These are phyloP conservation scores for Metellina segmentata DNA, from an alignment of 2,888 invertebrate species.

Conservation along the genomic window DNA sequence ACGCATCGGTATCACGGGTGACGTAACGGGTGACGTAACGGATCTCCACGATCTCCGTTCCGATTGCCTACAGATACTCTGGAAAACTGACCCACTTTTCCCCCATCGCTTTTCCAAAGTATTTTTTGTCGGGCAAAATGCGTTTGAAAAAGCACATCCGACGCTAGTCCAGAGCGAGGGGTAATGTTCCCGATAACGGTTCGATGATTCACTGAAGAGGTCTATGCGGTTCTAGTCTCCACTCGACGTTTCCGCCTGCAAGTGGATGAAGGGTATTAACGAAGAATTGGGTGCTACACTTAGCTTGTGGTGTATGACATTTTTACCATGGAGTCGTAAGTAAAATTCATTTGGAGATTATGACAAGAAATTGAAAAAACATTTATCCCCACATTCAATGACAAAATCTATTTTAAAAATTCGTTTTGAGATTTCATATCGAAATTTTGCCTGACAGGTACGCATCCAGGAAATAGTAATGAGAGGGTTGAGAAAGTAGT, in stretches of 20 bases:
- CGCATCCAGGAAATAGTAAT: no score
- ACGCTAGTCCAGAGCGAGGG: conserved; percentile 32
- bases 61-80: background rate
- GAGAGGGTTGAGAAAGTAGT: no score
- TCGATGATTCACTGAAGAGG: conserved; percentile 60
- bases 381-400: background rate
- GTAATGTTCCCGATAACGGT: conserved; percentile 47
- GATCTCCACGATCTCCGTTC: conserved; percentile 41
- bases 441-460: background rate
- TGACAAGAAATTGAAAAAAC: background rate
- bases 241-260: background rate
- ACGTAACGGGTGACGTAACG: conserved; percentile 61
- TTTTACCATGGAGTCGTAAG: background rate
- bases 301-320: no score
- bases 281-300: no score
- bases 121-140: conserved; percentile 13
- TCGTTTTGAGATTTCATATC: background rate
- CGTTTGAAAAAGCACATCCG: conserved; percentile 37
- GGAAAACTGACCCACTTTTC: conserved; percentile 68
- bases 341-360: background rate
- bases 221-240: background rate
- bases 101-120: conserved; percentile 51
- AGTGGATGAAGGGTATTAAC: background rate
- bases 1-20: conserved; percentile 36
- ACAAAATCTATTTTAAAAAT: background rate